A percentile compares a stretch with the other conserved stretches of the same genome.
phyloP scores from a whole-genome alignment of 2,888 invertebrate genomes.

The Eupithecia subumbrata region DNA sequence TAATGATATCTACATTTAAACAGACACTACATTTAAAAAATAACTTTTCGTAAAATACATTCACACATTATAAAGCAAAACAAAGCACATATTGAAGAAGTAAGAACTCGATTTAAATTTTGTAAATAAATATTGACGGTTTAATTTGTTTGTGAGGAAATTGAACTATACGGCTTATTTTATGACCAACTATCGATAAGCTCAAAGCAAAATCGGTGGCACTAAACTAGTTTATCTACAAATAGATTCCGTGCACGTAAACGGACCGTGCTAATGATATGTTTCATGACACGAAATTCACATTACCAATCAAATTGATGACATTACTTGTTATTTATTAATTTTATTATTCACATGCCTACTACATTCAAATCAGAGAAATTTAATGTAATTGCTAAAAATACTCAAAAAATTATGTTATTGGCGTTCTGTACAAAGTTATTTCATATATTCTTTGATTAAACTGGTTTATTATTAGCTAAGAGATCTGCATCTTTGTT shows the following conservation, averaged over 20 bases:
- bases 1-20: too few relatives aligned
- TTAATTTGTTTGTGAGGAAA: not conserved
- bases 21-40: too few relatives aligned
- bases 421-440: slow-evolving; percentile 2
- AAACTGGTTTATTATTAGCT: slow-evolving; percentile 18
- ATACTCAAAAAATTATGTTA: not conserved
- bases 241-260: slow-evolving; percentile 33
- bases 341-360: not conserved
- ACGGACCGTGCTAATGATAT: slow-evolving; percentile 26
- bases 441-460: slow-evolving; percentile 3
- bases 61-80: not conserved
- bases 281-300: slow-evolving; percentile 24
- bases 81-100: not conserved
- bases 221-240: slow-evolving; percentile 29
- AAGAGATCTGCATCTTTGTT: not conserved
- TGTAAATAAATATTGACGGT: not conserved
- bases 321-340: slow-evolving; percentile 19
- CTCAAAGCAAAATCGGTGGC: slow-evolving; percentile 8
- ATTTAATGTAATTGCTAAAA: not conserved
- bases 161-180: not conserved
- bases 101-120: not conserved
- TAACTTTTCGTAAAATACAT: not conserved
- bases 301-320: slow-evolving; percentile 28
- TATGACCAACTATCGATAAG: slow-evolving; percentile 1
- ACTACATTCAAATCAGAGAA: not conserved